Evolutionary conservation across 2,113 vertebrate genomes (phyloP), one percentile per base, ranked within the genome.

Genomic region (Pomatorhinus ruficollis): DNA sequence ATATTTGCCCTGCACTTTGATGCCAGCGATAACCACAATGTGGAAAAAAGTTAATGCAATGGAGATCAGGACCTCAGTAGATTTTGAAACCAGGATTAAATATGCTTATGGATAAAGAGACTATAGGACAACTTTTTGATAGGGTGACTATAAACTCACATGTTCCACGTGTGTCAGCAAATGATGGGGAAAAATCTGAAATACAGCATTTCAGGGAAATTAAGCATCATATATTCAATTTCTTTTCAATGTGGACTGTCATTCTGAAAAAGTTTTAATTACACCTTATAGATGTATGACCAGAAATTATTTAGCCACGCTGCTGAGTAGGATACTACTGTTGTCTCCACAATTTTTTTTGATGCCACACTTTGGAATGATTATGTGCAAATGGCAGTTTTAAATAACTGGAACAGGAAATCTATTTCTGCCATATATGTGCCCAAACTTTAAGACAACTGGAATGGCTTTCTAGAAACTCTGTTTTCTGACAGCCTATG

Each of bases 381-480:
- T 96, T 97, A 90, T 72, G 63, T 97, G 77, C 64, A 97, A 97
- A 90, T 96, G 71, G 92, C 83, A 89, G 19, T 81, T 96, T 97
- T 95, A 85, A 96, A 90, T 96, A 97, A 95, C 42, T 93, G 68
- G 40, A 95, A 91, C 49, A 91, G 76, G 47, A 97, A 97, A 83
- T 63, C 17, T 85, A 95, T 94, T 98, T 94, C 77, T 52, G 61
- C 4, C 93, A 72, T 94, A 50, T 52, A 37, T 28, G 13, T 74
- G 52, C 86, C 69, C 87, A 77, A 77, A 21, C 50, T 81, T 87
- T 59, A 85, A 83, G 63, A 87, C 8, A 90, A 64, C 69, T 79
- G 49, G 35, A 91, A 96, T 60, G 39, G 9, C 22, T 60, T 61
- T 93, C 42, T 85, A 82, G 66, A 83, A 90, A 87, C 9, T 64